A percentile compares a stretch with the other conserved stretches of the same genome.
phyloP scores from a whole-genome alignment of 2,888 invertebrate genomes.

The Melieria crassipennis region DNA sequence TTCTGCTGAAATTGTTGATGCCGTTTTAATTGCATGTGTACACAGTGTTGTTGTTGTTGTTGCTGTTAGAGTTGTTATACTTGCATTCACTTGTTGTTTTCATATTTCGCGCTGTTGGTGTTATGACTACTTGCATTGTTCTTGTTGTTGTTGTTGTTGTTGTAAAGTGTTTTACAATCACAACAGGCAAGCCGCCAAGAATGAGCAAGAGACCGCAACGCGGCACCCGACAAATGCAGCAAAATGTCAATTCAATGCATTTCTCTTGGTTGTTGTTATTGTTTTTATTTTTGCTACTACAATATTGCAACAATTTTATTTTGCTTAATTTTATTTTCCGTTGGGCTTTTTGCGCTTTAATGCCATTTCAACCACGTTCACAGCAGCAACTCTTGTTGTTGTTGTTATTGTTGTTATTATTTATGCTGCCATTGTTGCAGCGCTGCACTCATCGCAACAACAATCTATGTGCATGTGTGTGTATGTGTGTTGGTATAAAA shows the following conservation, averaged over 20 bases:
- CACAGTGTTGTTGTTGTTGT: slow-evolving; percentile 17
- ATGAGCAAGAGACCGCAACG: no score
- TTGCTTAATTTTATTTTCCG: no score
- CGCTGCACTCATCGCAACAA: slow-evolving; percentile 4
- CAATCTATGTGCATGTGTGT: background rate
- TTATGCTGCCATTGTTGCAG: slow-evolving; percentile 19
- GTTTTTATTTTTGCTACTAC: slow-evolving; percentile 11
- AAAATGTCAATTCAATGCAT: slow-evolving; percentile 4
- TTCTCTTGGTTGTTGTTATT: slow-evolving; percentile 5
- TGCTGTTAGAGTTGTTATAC: slow-evolving; percentile 20
- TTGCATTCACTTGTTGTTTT: no score
- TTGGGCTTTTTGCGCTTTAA: slow-evolving; percentile 13
- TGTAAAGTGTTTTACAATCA: no score
- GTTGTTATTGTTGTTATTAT: slow-evolving; percentile 22
- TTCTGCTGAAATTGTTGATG: background rate
- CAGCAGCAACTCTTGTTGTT: background rate
- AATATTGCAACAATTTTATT: slow-evolving; percentile 10
- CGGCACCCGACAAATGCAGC: no score
- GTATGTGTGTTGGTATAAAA: background rate
- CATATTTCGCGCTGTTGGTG: no score
- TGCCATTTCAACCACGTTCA: slow-evolving; percentile 15
- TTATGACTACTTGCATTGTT: no score
- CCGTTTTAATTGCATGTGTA: slow-evolving; percentile 17
- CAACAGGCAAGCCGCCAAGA: no score
- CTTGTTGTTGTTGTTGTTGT: no score